These are phyloP conservation scores for Zosterops japonicus DNA, from an alignment of 2,113 vertebrate genomes.

Conservation along the genomic window DNA sequence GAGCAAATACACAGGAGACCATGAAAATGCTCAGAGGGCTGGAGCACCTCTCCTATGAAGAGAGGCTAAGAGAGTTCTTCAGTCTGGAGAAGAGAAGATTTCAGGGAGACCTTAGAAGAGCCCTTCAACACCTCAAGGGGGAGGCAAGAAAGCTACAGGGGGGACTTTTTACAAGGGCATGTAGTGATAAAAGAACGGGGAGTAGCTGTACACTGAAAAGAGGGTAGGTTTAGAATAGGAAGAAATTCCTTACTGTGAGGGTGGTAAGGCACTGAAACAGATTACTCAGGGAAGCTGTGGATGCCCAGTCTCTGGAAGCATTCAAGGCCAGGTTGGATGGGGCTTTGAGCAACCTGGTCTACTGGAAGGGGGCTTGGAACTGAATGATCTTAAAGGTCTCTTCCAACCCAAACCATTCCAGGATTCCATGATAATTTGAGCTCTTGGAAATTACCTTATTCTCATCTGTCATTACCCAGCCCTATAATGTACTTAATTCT, in stretches of 20 bases:
- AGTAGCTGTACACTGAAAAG: background rate
- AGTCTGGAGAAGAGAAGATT: background rate
- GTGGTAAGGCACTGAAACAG: background rate
- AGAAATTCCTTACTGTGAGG: background rate
- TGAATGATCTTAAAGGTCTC: background rate
- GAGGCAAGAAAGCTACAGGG: background rate
- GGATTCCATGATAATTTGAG: background rate
- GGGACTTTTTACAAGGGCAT: background rate
- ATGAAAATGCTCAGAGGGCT: background rate
- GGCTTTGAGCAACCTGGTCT: background rate
- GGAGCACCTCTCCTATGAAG: background rate
- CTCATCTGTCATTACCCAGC: background rate
- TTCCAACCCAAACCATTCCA: background rate
- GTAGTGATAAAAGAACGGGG: background rate
- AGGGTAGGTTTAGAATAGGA: background rate
- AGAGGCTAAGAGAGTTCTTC: background rate
- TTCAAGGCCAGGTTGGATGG: background rate
- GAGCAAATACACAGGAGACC: background rate
- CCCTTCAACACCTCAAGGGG: background rate
- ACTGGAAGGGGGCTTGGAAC: background rate
- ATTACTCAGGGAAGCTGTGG: background rate
- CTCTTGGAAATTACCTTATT: background rate
- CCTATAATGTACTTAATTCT: background rate
- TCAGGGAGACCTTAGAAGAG: background rate
- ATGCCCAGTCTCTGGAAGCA: background rate